These are phyloP conservation scores for Tachycineta bicolor DNA, from an alignment of 2,113 vertebrate species.

Conservation along the genomic window DNA sequence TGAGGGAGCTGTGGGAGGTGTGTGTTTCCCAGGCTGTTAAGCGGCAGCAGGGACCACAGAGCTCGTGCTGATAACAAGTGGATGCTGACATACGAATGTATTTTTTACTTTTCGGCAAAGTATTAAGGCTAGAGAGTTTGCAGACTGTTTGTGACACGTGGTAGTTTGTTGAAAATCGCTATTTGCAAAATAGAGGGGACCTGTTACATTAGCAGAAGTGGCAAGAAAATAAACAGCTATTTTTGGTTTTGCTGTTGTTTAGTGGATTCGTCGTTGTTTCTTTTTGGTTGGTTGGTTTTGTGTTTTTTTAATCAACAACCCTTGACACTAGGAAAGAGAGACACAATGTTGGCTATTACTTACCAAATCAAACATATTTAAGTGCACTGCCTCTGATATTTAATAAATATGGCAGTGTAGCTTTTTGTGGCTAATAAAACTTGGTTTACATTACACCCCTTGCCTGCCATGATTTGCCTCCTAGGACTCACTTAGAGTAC, in stretches of 20 bases:
- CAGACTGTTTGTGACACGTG: constrained; percentile 63
- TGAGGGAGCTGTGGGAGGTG: neutral
- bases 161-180: constrained; percentile 69
- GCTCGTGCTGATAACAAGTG: neutral
- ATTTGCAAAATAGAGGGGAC: constrained; percentile 71
- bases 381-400: constrained; percentile 78
- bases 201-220: constrained; percentile 62
- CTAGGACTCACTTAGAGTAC: constrained; percentile 82
- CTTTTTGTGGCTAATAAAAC: constrained; percentile 83
- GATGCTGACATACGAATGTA: neutral
- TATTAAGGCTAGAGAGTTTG: constrained; percentile 45
- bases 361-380: constrained; percentile 73
- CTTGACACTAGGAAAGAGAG: constrained; percentile 41
- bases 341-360: constrained; percentile 54
- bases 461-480: constrained; percentile 82
- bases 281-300: neutral
- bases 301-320: neutral
- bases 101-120: constrained; percentile 34
- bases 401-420: constrained; percentile 80
- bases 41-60: neutral
- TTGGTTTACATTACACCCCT: constrained; percentile 85
- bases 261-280: neutral
- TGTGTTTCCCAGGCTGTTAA: constrained; percentile 35
- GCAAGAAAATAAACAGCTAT: constrained; percentile 63
- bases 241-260: neutral